Evolutionary conservation across 2,797 vertebrate genomes (phyloP), one percentile per base, ranked within the genome.

Genomic region (Gobionotothen gibberifrons): DNA sequence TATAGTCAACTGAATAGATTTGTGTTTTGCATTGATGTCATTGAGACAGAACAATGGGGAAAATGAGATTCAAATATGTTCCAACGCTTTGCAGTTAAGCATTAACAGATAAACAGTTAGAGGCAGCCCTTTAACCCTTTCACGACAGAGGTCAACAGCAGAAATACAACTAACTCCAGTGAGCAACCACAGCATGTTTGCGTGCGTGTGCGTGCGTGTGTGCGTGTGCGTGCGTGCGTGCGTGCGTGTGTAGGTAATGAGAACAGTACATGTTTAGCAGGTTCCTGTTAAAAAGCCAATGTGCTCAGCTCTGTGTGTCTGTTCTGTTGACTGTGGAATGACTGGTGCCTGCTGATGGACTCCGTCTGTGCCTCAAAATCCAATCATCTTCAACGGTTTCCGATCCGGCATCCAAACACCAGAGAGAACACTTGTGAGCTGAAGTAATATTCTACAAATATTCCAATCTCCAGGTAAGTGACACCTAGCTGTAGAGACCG

Each of bases 311-410:
- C 58, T 79, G 76, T 85, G 88, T 84, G 83, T 72, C 68, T 88
- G 92, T 55, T 59, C 82, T 86, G 84, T 90, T 87, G 87, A 83
- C 88, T 90, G 88, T 83, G 83, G 89, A 89, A 81, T 81, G 58
- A 78, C 74, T 70, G 42, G 89, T 15, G 81, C 19, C 54, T 17
- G 13, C 2, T n/a, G 67, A 54, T 8, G 15, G 12, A 22, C 73
- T 64, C 36, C 13, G n/a, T 64, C 58, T 73, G 19, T 36, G 32
- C 32, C 36, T 36, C 32, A 36, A 36, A 6, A 36, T 36, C 32
- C 32, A 36, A 9, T 36, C 49, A 43, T 17, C 43, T 63, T 36
- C 15, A 57, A 4, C 54, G 11, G 3, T 12, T n/a, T 54, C n/a
- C 32, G 4, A 6, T 32, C 21, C 14, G 40, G 43, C 55, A 12